Evolutionary conservation across 2,797 vertebrate species (phyloP), one percentile per base, ranked within the genome.

Genomic region (Alectoris magna): DNA sequence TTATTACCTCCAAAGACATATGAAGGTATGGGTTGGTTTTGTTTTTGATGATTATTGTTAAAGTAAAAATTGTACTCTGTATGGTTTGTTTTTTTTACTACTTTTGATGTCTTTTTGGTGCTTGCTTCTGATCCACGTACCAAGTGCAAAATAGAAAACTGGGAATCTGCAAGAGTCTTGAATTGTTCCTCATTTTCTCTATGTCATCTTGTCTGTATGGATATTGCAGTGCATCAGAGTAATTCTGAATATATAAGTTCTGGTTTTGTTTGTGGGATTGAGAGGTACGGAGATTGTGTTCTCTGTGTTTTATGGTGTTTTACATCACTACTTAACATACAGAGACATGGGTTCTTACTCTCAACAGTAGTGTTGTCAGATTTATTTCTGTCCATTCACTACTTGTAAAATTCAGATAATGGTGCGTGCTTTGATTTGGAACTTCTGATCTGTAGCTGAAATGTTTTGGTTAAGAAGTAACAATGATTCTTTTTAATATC

Each of bases 1-100:
- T 98, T 99, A 41, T 97, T 99, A 92, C 99, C 99, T 88, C 99
- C 99, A 0, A 99, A 99, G 97, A 99, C 99, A 4, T 99, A 99
- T 7, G 99, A 99, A 99, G 99, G 99, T 99, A 98, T 95, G 55
- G 53, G 10, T 31, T 55, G 26, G 29, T 39, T 62, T 39, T 60
- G 64, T 74, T 88, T 77, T 60, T 73, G 39, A 66, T 51, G 53
- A 14, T 83, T 71, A 14, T 83, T 76, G 24, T 88, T 85, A 16
- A 77, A 22, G 34, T 48, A 71, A 59, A 53, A 86, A 51, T 87
- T 96, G 16, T 27, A 53, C 16, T 53, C 18, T n/a, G 7, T n/a
- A 56, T n/a, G 39, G 5, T 29, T 24, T 7, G 46, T 23, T 23
- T 48, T 21, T 56, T 21, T 58, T 14, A 1, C 43, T 81, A 90